A percentile compares a stretch with the other conserved stretches of the same genome.
These are phyloP conservation scores for Diachrysia chrysitis DNA, from an alignment of 2,888 invertebrate species.

Conservation along the genomic window DNA sequence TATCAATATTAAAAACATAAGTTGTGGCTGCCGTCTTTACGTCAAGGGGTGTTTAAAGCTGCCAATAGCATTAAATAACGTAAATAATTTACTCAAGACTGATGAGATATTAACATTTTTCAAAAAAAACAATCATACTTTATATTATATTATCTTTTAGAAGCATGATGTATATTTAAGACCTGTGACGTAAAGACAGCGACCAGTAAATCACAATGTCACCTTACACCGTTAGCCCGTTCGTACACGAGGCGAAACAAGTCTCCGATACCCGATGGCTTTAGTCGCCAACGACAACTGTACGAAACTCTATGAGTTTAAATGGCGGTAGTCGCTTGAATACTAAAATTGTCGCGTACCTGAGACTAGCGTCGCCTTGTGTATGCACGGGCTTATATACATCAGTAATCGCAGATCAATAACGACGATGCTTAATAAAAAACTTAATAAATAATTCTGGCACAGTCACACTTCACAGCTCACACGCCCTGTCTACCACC, in stretches of 20 bases:
- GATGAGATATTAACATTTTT: too few relatives aligned
- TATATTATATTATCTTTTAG: neutral
- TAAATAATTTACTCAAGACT: neutral
- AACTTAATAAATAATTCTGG: conserved; percentile 78
- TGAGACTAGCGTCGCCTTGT: too few relatives aligned
- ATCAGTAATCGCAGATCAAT: conserved; percentile 77
- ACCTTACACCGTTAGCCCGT: conserved; percentile 33
- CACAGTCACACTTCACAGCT: conserved; percentile 78
- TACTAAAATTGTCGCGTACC: too few relatives aligned
- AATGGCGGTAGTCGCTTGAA: too few relatives aligned
- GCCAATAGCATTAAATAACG: conserved; percentile 18
- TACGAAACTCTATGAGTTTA: too few relatives aligned
- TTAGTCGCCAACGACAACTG: too few relatives aligned
- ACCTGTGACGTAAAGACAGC: conserved; percentile 27
- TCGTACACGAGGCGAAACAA: too few relatives aligned
- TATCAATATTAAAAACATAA: conserved; percentile 45
- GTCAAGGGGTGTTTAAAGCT: conserved; percentile 29
- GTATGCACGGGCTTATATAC: conserved; percentile 30
- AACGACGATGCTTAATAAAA: conserved; percentile 66
- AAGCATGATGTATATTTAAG: neutral
- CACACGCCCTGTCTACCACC: conserved; percentile 61
- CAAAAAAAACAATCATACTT: conserved; percentile 14
- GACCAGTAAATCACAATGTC: conserved; percentile 44
- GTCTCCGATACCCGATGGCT: too few relatives aligned
- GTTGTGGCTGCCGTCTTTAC: conserved; percentile 15